Evolutionary conservation across 2,797 vertebrate species (phyloP).

Genomic region (Phoxinus dragarum): DNA sequence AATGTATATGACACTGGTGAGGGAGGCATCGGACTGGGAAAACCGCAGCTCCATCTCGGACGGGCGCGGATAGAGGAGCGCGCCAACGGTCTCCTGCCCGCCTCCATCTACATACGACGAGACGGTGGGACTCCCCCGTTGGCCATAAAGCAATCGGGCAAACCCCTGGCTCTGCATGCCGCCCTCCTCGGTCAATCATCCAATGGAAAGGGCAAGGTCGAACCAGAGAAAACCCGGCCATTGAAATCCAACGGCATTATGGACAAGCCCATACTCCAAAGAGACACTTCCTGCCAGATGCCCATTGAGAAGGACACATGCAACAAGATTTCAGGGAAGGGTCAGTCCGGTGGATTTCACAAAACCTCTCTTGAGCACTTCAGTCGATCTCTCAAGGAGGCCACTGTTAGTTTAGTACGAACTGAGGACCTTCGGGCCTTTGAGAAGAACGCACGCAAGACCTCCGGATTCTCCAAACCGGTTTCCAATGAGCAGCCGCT

Average conservation of each 20-base stretch:
- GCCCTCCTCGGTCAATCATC: slow-evolving; percentile 88
- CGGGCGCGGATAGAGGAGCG: slow-evolving; percentile 80
- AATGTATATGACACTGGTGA: slow-evolving; percentile 70
- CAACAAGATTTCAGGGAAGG: slow-evolving; percentile 78
- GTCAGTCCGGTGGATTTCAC: slow-evolving; percentile 72
- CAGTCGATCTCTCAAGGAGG: slow-evolving; percentile 91
- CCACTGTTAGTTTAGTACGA: slow-evolving; percentile 89
- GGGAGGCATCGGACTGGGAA: slow-evolving; percentile 80
- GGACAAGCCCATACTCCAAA: slow-evolving; percentile 80
- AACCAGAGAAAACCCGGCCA: slow-evolving; percentile 73
- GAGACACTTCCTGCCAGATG: slow-evolving; percentile 85
- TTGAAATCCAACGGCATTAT: slow-evolving; percentile 84
- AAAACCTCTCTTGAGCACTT: slow-evolving; percentile 91
- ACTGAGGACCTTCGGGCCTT: slow-evolving; percentile 87
- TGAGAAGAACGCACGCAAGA: slow-evolving; percentile 84
- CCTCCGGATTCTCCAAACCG: slow-evolving; percentile 83
- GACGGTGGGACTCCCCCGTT: slow-evolving; percentile 65
- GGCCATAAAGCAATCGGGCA: slow-evolving; percentile 79
- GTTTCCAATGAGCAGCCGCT: slow-evolving; percentile 72
- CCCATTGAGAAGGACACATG: slow-evolving; percentile 77
- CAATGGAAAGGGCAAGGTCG: slow-evolving; percentile 83
- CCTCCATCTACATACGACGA: slow-evolving; percentile 59
- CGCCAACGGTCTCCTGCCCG: slow-evolving; percentile 80
- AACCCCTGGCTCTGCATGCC: slow-evolving; percentile 85
- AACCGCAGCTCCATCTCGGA: slow-evolving; percentile 80